Evolutionary conservation across 2,797 vertebrate species (phyloP).

Genomic region (Thamnophis elegans): DNA sequence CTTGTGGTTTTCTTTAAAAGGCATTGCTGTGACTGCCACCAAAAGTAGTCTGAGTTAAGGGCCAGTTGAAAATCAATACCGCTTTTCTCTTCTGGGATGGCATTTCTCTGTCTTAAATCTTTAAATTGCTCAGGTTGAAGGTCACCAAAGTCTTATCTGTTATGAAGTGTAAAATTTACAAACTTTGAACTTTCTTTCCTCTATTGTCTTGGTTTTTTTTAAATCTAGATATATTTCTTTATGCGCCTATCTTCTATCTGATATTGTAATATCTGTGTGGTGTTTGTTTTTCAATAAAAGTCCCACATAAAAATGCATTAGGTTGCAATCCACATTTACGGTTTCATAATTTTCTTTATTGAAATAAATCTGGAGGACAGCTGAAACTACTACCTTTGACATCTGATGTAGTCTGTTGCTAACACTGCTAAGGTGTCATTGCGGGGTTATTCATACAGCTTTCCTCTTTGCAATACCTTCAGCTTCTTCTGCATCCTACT

Average conservation of each 20-base stretch:
- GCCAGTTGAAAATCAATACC: conserved; percentile 19
- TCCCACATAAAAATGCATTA: not conserved
- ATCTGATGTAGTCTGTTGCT: not conserved
- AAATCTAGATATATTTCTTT: not conserved
- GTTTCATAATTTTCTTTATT: not conserved
- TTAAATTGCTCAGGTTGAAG: not conserved
- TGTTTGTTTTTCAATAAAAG: not conserved
- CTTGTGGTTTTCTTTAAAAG: conserved; percentile 2
- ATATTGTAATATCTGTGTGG: not conserved
- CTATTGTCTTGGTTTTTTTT: not conserved
- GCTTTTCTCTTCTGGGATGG: not conserved
- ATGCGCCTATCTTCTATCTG: not conserved
- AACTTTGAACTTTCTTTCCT: not conserved
- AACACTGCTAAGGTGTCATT: not conserved
- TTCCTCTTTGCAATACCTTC: not conserved
- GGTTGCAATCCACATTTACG: not conserved
- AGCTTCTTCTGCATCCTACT: no score
- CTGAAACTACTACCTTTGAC: not conserved
- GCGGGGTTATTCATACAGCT: not conserved
- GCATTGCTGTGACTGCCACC: not conserved
- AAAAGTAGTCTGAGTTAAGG: conserved; percentile 6
- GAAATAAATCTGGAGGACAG: not conserved
- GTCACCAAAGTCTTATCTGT: not conserved
- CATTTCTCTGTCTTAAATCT: conserved; percentile 10
- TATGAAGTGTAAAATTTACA: conserved; percentile 6